Percentiles rank a stretch among this genome's conserved stretches.
Conservation (phyloP, 1,140 invertebrate species). For the Pectinophora gossypiella region DNA sequence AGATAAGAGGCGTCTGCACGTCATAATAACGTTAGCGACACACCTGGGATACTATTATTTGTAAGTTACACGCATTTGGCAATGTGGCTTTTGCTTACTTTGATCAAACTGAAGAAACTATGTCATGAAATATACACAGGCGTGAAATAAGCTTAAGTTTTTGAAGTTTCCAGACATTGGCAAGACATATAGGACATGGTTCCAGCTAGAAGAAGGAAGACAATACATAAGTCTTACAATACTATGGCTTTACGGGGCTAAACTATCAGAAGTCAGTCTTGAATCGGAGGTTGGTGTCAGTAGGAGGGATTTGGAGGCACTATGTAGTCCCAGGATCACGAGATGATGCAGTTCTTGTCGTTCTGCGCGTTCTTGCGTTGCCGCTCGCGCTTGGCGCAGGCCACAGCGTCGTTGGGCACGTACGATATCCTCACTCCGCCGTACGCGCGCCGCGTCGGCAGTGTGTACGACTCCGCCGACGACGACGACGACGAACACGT, state of each 20-base stretch:
- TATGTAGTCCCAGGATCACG: conserved; percentile 74
- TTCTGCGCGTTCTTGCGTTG: conserved; percentile 69
- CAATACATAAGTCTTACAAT: conserved; percentile 39
- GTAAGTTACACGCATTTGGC: conserved; percentile 20
- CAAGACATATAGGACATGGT: too few species aligned
- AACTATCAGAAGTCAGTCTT: conserved; percentile 67
- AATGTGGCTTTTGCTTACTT: background rate
- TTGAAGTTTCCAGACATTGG: too few species aligned
- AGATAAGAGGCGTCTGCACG: conserved; percentile 23
- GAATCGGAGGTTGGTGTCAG: conserved; percentile 61
- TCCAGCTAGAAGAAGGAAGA: conserved; percentile 37
- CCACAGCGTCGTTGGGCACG: conserved; percentile 91
- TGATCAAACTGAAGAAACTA: too few species aligned
- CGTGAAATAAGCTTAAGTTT: too few species aligned
- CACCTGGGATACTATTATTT: conserved; percentile 25
- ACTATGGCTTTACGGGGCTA: conserved; percentile 60
- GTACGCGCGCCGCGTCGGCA: conserved; percentile 87
- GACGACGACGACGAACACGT: conserved; percentile 92
- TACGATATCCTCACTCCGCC: conserved; percentile 92
- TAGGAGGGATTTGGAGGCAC: conserved; percentile 37
- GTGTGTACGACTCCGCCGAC: conserved; percentile 87
- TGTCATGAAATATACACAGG: too few species aligned
- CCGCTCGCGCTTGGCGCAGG: conserved; percentile 82
- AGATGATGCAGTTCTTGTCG: conserved; percentile 84
- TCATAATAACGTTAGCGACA: conserved; percentile 34